phyloP scores from a whole-genome alignment of 2,888 invertebrate genomes.

The Brachycybe producta region DNA sequence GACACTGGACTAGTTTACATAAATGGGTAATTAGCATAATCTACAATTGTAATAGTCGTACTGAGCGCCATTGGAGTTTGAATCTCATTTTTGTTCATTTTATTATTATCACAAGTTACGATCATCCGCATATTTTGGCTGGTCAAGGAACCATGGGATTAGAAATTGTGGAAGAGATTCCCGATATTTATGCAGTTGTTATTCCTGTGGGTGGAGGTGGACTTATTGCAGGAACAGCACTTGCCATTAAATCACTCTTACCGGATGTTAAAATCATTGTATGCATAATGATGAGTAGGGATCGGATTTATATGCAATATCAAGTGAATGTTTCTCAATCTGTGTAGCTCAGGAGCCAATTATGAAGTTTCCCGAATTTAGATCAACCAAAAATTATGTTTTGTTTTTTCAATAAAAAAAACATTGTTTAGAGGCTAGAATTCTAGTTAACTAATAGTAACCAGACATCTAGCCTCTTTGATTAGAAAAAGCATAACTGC shows the following conservation, averaged over 20 bases:
- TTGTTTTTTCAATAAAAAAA: too few species aligned
- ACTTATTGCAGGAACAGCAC: slow-evolving; percentile 75
- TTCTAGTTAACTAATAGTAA: too few species aligned
- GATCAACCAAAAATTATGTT: too few species aligned
- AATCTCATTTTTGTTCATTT: not conserved
- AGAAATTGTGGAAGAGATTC: slow-evolving; percentile 82
- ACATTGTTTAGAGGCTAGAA: too few species aligned
- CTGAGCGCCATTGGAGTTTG: not conserved
- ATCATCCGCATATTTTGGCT: slow-evolving; percentile 88
- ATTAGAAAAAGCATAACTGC: too few species aligned
- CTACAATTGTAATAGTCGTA: not conserved
- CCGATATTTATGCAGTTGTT: slow-evolving; percentile 72
- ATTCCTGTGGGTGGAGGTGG: slow-evolving; percentile 93
- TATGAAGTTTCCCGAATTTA: too few species aligned
- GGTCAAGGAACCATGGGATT: slow-evolving; percentile 89
- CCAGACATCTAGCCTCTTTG: too few species aligned
- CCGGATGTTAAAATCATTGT: slow-evolving; percentile 76
- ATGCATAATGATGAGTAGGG: too few species aligned
- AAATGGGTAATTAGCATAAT: slow-evolving; percentile 53
- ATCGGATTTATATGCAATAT: too few species aligned
- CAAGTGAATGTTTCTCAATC: too few species aligned
- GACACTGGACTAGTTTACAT: slow-evolving; percentile 63
- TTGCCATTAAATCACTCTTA: slow-evolving; percentile 73
- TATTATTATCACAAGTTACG: too few species aligned
- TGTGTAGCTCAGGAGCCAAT: too few species aligned